Evolutionary conservation across 2,797 vertebrate genomes (phyloP).

Genomic region (Epinephelus malabaricus): DNA sequence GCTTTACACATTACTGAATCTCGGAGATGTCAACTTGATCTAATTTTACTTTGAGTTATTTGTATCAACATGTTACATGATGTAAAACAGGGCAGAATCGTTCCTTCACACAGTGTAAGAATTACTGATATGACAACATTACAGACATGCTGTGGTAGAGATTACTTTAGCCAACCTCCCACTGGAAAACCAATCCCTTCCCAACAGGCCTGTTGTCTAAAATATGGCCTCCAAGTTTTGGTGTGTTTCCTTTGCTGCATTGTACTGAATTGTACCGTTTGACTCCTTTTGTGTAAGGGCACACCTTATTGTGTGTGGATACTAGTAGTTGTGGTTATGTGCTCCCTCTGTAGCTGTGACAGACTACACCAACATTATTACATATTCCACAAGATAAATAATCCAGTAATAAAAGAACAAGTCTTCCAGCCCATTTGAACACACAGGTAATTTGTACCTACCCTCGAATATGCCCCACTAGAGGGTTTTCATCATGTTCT

Average conservation of each 20-base stretch:
- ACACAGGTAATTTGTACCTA: no score
- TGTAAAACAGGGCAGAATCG: no score
- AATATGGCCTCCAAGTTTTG: background rate
- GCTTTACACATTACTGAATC: background rate
- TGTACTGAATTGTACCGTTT: background rate
- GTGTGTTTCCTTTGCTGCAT: background rate
- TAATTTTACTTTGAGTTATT: background rate
- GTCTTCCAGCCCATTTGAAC: no score
- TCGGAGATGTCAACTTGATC: background rate
- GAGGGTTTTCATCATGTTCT: no score
- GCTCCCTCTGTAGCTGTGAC: background rate
- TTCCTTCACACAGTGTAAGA: no score
- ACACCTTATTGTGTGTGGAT: background rate
- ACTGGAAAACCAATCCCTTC: constrained; percentile 9
- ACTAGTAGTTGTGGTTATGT: background rate
- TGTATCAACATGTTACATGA: no score
- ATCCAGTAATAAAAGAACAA: background rate
- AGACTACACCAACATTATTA: background rate
- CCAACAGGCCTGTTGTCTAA: background rate
- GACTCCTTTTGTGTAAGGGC: background rate
- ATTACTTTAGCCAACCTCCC: background rate
- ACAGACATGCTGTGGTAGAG: constrained; percentile 11
- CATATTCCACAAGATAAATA: background rate
- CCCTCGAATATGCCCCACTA: no score
- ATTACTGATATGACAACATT: background rate